phyloP scores from a whole-genome alignment of 2,888 invertebrate species.

The Standfussiana lucernea region DNA sequence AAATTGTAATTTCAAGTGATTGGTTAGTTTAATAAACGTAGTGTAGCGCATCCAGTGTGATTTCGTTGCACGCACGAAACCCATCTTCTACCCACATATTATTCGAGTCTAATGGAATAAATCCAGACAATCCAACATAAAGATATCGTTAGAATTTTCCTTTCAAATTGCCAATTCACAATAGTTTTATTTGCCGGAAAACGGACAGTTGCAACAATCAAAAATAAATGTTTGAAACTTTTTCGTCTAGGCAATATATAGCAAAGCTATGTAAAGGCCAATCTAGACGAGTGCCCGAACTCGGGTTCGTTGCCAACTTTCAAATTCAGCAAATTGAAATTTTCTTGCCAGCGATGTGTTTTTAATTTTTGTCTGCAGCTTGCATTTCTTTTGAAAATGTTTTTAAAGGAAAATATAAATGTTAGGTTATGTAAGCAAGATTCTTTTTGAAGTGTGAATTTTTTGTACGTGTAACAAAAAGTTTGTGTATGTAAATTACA shows the following conservation, averaged over 20 bases:
- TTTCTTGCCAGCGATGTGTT: constrained; percentile 58
- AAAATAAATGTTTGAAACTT: constrained; percentile 9
- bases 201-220: neutral
- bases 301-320: constrained; percentile 48
- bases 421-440: neutral
- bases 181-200: neutral
- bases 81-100: too few species aligned
- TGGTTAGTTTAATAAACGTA: too few species aligned
- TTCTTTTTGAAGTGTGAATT: too few species aligned
- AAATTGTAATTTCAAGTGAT: too few species aligned
- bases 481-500: too few species aligned
- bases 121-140: too few species aligned
- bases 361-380: constrained; percentile 35
- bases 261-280: constrained; percentile 24
- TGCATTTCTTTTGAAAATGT: neutral
- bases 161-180: neutral
- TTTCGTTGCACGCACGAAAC: too few species aligned
- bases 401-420: neutral
- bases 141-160: neutral
- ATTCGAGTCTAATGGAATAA: too few species aligned
- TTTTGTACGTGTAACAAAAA: too few species aligned
- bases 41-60: too few species aligned
- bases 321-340: constrained; percentile 60
- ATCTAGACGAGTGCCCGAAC: constrained; percentile 40
- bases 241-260: constrained; percentile 1